phyloP scores from a whole-genome alignment of 2,888 invertebrate species.

The Lysandra bellargus region DNA sequence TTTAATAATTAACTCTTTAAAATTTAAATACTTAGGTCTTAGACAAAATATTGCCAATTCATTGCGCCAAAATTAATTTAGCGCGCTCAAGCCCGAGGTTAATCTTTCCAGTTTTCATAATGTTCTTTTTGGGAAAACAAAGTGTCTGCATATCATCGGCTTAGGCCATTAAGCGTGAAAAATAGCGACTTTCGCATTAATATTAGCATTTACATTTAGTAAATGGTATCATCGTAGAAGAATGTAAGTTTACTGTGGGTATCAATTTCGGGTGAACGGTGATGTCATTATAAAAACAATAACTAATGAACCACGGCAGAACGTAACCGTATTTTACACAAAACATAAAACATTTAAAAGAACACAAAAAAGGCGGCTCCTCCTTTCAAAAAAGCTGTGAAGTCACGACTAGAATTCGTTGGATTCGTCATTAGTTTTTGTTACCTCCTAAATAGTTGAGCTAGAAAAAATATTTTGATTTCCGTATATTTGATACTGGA shows the following conservation, averaged over 20 bases:
- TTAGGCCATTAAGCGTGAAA: neutral
- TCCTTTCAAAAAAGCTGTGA: conserved; percentile 55
- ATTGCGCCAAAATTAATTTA: too few relatives aligned
- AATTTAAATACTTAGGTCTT: too few relatives aligned
- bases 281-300: conserved; percentile 21
- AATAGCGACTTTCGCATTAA: neutral
- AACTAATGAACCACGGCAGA: conserved; percentile 11
- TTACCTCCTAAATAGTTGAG: conserved; percentile 3
- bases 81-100: too few relatives aligned
- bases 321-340: conserved; percentile 6
- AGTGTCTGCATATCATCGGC: neutral
- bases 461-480: conserved; percentile 6
- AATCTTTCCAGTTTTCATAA: too few relatives aligned
- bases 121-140: too few relatives aligned
- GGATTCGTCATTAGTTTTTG: conserved; percentile 18
- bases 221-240: neutral
- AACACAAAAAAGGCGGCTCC: conserved; percentile 13
- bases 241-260: neutral
- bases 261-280: conserved; percentile 17
- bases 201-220: neutral
- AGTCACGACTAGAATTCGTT: conserved; percentile 59
- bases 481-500: neutral
- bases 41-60: too few relatives aligned
- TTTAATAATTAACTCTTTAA: too few relatives aligned
- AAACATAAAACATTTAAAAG: conserved; percentile 29